Conservation (phyloP, 2,888 invertebrate genomes). For the Caenorhabditis sinica region DNA sequence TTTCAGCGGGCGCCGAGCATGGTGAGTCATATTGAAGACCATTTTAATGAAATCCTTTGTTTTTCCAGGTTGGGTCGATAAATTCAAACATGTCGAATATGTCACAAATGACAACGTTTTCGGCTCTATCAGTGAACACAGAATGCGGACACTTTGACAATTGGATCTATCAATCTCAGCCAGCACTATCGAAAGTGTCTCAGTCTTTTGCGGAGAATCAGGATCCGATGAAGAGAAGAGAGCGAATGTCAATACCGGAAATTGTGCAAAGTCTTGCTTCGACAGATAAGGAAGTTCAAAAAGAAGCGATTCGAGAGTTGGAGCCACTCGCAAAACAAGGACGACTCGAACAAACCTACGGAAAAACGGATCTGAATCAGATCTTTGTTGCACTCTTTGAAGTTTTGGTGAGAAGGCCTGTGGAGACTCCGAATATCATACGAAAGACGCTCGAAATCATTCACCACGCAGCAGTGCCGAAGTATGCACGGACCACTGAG, state of each 20-base stretch:
- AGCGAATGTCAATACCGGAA: slow-evolving; percentile 38
- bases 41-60: background rate
- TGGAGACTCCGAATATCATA: slow-evolving; percentile 46
- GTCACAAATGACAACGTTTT: slow-evolving; percentile 38
- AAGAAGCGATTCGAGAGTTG: slow-evolving; percentile 42
- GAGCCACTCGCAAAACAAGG: slow-evolving; percentile 37
- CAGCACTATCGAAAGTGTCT: slow-evolving; percentile 44
- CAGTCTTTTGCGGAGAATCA: slow-evolving; percentile 49
- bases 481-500: slow-evolving; percentile 7
- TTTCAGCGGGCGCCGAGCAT: slow-evolving; percentile 49
- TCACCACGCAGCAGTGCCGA: background rate
- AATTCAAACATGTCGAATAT: slow-evolving; percentile 52
- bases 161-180: slow-evolving; percentile 38
- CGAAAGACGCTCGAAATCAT: slow-evolving; percentile 41
- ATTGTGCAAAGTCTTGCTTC: slow-evolving; percentile 47
- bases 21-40: slow-evolving; percentile 51
- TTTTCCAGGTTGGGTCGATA: slow-evolving; percentile 57
- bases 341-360: slow-evolving; percentile 9
- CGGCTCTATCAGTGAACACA: slow-evolving; percentile 57
- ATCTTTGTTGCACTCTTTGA: slow-evolving; percentile 49
- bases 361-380: slow-evolving; percentile 6
- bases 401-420: slow-evolving; percentile 17
- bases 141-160: slow-evolving; percentile 34
- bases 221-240: slow-evolving; percentile 46
- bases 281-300: slow-evolving; percentile 24